Percentiles rank a stretch among this genome's conserved stretches.
These are phyloP conservation scores for Acanthosepion pharaonis DNA, from an alignment of 2,888 invertebrate genomes.

Conservation along the genomic window DNA sequence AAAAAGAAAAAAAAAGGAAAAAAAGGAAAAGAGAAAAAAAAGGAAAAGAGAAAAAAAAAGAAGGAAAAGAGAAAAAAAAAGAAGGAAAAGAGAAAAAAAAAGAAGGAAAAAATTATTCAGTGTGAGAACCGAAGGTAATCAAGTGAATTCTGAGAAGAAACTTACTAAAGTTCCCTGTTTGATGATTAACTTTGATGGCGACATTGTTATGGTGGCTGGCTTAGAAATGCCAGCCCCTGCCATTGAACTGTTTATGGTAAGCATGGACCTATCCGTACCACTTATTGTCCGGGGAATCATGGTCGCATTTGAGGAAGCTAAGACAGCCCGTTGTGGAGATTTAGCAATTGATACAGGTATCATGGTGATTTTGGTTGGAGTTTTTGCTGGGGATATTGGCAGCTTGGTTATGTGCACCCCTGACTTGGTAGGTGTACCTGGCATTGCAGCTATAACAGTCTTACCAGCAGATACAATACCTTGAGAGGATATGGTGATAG, in stretches of 20 bases:
- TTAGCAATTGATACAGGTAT: slow-evolving; percentile 79
- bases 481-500: slow-evolving; percentile 47
- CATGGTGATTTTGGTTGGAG: slow-evolving; percentile 77
- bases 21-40: no score
- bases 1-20: no score
- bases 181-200: slow-evolving; percentile 73
- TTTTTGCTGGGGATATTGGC: slow-evolving; percentile 74
- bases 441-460: slow-evolving; percentile 62
- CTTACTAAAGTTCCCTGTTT: slow-evolving; percentile 67
- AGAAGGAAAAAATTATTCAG: neutral
- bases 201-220: slow-evolving; percentile 60
- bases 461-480: slow-evolving; percentile 65
- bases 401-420: slow-evolving; percentile 64
- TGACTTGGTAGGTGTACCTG: slow-evolving; percentile 65
- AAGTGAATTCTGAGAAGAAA: neutral
- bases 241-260: slow-evolving; percentile 52
- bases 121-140: neutral
- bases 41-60: no score
- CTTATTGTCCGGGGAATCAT: slow-evolving; percentile 77
- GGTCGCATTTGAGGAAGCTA: slow-evolving; percentile 70
- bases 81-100: no score
- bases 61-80: no score
- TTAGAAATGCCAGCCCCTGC: slow-evolving; percentile 52
- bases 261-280: slow-evolving; percentile 52
- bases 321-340: slow-evolving; percentile 81